Evolutionary conservation across 2,888 invertebrate species (phyloP).

Genomic region (Hemicrepidius hirtus): DNA sequence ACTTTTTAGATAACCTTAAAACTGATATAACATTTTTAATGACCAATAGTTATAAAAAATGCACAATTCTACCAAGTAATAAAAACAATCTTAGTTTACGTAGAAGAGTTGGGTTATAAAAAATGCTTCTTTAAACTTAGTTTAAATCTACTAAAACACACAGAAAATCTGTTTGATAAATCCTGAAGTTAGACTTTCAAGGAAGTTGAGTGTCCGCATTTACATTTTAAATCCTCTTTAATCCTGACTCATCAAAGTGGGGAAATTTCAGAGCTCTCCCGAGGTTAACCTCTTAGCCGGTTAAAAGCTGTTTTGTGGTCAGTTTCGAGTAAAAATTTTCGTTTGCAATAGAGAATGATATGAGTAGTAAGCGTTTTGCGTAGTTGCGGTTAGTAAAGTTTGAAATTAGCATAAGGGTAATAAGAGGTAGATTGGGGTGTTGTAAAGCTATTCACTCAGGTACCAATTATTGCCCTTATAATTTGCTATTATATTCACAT

Average conservation of each 20-base stretch:
- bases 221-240: slow-evolving; percentile 37
- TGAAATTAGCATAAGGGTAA: slow-evolving; percentile 28
- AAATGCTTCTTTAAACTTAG: slow-evolving; percentile 8
- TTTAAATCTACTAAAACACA: slow-evolving; percentile 19
- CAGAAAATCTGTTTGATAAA: slow-evolving; percentile 24
- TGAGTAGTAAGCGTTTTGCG: slow-evolving; percentile 15
- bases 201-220: slow-evolving; percentile 26
- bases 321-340: slow-evolving; percentile 30
- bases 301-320: slow-evolving; percentile 30
- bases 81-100: neutral
- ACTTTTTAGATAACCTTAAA: slow-evolving; percentile 8
- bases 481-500: slow-evolving; percentile 31
- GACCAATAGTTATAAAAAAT: no score
- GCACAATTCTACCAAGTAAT: no score
- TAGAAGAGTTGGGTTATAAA: neutral
- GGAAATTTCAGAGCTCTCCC: slow-evolving; percentile 29
- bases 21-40: no score
- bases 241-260: slow-evolving; percentile 32
- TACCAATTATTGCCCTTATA: slow-evolving; percentile 31
- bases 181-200: slow-evolving; percentile 25
- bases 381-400: slow-evolving; percentile 19
- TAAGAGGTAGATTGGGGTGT: slow-evolving; percentile 27
- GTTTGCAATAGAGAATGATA: slow-evolving; percentile 4
- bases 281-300: slow-evolving; percentile 33
- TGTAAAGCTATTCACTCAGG: slow-evolving; percentile 30